Evolutionary conservation across 1,140 invertebrate species (phyloP).

Genomic region (Polypedilum pembai): DNA sequence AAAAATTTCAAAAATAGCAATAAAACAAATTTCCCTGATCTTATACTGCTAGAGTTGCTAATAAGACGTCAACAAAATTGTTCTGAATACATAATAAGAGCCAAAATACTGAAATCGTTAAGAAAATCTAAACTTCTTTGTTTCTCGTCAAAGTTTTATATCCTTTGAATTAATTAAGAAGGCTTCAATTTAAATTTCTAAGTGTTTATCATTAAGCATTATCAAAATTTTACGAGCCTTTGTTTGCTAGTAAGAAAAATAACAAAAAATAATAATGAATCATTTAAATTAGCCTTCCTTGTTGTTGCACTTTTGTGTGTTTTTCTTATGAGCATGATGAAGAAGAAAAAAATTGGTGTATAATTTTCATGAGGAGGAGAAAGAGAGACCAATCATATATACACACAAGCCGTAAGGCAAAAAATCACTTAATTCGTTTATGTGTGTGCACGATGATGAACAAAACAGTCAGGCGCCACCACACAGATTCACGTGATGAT

Average conservation of each 20-base stretch:
- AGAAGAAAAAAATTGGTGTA: neutral
- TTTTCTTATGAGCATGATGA: neutral
- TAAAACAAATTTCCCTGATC: no score
- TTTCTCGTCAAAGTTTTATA: no score
- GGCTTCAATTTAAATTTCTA: no score
- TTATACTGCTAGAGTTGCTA: no score
- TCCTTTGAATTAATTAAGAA: no score
- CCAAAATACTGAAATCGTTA: no score
- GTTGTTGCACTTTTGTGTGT: constrained; percentile 11
- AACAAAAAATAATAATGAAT: neutral
- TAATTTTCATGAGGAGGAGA: constrained; percentile 4
- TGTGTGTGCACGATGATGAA: neutral
- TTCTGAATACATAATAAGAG: no score
- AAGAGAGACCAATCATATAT: neutral
- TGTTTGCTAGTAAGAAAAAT: neutral
- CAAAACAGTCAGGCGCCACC: neutral
- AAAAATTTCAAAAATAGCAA: no score
- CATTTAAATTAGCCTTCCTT: constrained; percentile 22
- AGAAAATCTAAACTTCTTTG: no score
- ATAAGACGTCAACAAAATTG: no score
- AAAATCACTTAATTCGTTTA: constrained; percentile 19
- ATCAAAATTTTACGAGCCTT: neutral
- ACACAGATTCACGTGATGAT: constrained; percentile 16
- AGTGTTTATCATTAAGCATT: no score
- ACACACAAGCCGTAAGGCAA: neutral